Percentiles rank a stretch among this genome's conserved stretches.
Conservation (phyloP, 2,797 vertebrate genomes). For the Echiichthys vipera region DNA sequence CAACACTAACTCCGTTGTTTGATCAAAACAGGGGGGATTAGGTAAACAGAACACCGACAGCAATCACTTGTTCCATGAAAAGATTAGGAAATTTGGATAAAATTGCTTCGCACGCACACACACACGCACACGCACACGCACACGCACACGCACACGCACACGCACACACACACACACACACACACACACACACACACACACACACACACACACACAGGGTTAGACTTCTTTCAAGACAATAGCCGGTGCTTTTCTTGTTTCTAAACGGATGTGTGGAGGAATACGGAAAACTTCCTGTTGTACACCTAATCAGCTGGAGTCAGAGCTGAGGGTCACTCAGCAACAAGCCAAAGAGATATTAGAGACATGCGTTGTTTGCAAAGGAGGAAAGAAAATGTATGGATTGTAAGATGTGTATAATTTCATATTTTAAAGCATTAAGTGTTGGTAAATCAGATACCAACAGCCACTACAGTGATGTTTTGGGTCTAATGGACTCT, state of each 20-base stretch:
- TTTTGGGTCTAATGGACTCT: too few species aligned
- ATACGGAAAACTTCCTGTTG: slow-evolving; percentile 72
- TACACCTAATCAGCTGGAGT: slow-evolving; percentile 52
- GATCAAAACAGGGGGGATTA: slow-evolving; percentile 42
- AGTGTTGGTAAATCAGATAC: neutral
- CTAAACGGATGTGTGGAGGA: slow-evolving; percentile 66
- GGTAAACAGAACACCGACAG: neutral
- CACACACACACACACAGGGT: slow-evolving; percentile 10
- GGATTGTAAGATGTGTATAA: neutral
- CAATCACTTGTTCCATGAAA: slow-evolving; percentile 24
- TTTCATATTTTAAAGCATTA: neutral
- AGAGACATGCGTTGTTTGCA: neutral
- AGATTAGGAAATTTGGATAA: slow-evolving; percentile 1
- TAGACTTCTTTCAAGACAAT: slow-evolving; percentile 63
- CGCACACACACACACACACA: neutral
- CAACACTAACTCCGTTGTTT: slow-evolving; percentile 20
- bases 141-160: slow-evolving; percentile 2
- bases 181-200: neutral
- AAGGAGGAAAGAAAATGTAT: neutral
- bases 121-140: neutral
- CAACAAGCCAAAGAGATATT: neutral
- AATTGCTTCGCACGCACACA: slow-evolving; percentile 4
- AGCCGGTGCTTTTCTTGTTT: slow-evolving; percentile 61
- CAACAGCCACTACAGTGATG: neutral
- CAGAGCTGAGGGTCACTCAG: slow-evolving; percentile 21